Conservation (phyloP, 2,797 vertebrate species). For the Propithecus deckenii region DNA sequence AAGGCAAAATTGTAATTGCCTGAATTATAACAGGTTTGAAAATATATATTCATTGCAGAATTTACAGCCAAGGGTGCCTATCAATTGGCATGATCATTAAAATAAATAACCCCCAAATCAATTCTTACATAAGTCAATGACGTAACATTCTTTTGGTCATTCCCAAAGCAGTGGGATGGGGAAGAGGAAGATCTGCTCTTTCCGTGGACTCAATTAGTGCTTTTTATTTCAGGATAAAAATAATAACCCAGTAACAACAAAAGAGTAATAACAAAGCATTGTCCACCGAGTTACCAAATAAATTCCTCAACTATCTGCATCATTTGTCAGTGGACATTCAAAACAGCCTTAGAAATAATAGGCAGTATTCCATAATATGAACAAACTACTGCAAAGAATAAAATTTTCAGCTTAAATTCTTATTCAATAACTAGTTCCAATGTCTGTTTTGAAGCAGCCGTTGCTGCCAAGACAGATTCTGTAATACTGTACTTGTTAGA, state of each 20-base stretch:
- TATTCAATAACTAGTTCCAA: not conserved
- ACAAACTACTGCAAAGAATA: not conserved
- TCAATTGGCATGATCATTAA: not conserved
- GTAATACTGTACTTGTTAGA: not conserved
- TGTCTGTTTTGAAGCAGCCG: not conserved
- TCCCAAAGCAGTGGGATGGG: not conserved
- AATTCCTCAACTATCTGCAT: not conserved
- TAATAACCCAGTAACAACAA: not conserved
- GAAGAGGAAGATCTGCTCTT: not conserved
- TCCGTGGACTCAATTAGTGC: not conserved
- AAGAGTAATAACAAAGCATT: not conserved
- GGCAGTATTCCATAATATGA: not conserved
- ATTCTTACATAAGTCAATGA: not conserved
- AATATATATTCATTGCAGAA: not conserved
- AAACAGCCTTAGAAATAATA: not conserved
- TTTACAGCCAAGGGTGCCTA: not conserved
- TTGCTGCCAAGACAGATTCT: not conserved
- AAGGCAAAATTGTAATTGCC: not conserved
- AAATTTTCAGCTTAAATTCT: not conserved
- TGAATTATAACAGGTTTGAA: not conserved
- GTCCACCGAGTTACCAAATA: not conserved
- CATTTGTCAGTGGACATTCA: not conserved
- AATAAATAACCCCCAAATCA: not conserved
- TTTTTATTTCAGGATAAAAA: constrained; percentile 43
- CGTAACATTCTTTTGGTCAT: not conserved